These are phyloP conservation scores for Pseudomugil tenellus DNA, from an alignment of 2,797 vertebrate species.

Conservation along the genomic window DNA sequence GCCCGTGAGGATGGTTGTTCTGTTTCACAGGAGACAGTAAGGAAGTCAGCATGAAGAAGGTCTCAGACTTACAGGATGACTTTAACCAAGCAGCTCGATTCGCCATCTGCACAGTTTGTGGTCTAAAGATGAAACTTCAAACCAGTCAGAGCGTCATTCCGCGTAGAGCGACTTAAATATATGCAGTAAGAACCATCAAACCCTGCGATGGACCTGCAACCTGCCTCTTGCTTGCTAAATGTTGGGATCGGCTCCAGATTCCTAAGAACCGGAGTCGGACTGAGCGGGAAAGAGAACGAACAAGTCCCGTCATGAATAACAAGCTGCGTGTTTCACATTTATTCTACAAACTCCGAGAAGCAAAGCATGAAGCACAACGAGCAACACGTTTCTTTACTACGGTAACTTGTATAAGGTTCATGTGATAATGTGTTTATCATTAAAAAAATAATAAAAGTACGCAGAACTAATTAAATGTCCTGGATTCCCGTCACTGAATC, in stretches of 20 bases:
- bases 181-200: too few species aligned
- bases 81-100: not conserved
- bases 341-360: too few species aligned
- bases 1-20: slow-evolving; percentile 99
- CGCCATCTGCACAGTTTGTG: not conserved
- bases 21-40: slow-evolving; percentile 58
- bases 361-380: not conserved
- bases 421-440: not conserved
- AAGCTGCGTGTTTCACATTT: not conserved
- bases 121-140: not conserved
- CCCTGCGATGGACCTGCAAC: too few species aligned
- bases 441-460: not conserved
- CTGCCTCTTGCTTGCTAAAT: too few species aligned
- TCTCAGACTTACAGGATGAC: not conserved
- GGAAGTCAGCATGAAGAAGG: not conserved
- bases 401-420: too few species aligned
- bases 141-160: not conserved
- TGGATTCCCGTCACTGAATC: not conserved
- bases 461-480: not conserved
- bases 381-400: not conserved
- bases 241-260: too few species aligned
- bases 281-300: too few species aligned
- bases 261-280: too few species aligned
- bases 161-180: too few species aligned
- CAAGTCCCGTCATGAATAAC: not conserved